phyloP scores from a whole-genome alignment of 92 coral and sea anemone species.

The Zoanthus sansibaricus region DNA sequence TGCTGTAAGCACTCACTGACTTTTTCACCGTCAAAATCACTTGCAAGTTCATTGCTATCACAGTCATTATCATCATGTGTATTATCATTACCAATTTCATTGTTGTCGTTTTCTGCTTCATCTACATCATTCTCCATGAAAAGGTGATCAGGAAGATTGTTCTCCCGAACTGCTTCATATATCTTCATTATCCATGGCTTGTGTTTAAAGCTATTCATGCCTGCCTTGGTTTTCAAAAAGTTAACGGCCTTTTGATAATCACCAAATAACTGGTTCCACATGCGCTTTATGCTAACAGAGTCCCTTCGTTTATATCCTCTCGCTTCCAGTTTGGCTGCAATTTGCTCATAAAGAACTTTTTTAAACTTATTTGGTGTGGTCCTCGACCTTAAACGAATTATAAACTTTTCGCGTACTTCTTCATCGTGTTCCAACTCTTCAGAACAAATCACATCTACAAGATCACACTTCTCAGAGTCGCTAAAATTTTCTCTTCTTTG shows the following conservation, averaged over 20 bases:
- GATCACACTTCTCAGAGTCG: constrained; percentile 40
- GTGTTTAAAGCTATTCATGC: constrained; percentile 38
- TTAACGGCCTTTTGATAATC: constrained; percentile 49
- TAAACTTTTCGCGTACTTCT: constrained; percentile 29
- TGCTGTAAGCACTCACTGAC: background rate
- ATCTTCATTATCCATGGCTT: constrained; percentile 48
- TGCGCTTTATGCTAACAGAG: constrained; percentile 33
- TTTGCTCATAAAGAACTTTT: constrained; percentile 41
- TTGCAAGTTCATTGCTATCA: constrained; percentile 12
- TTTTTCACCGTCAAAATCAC: constrained; percentile 24
- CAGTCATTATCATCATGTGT: constrained; percentile 24
- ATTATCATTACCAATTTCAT: background rate
- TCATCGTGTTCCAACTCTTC: constrained; percentile 36
- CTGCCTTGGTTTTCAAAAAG: constrained; percentile 45
- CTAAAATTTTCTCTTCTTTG: constrained; percentile 45
- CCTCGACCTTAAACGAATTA: constrained; percentile 44
- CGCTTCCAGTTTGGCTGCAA: constrained; percentile 24
- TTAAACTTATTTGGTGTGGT: constrained; percentile 44
- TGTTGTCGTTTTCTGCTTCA: constrained; percentile 15
- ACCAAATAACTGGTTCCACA: constrained; percentile 46
- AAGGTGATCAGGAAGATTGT: constrained; percentile 31
- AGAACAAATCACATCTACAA: constrained; percentile 32
- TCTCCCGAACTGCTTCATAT: constrained; percentile 39
- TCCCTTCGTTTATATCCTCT: constrained; percentile 45
- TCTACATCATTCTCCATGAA: constrained; percentile 20